Evolutionary conservation across 2,888 invertebrate species (phyloP).

Genomic region (Prionchulus punctatus): DNA sequence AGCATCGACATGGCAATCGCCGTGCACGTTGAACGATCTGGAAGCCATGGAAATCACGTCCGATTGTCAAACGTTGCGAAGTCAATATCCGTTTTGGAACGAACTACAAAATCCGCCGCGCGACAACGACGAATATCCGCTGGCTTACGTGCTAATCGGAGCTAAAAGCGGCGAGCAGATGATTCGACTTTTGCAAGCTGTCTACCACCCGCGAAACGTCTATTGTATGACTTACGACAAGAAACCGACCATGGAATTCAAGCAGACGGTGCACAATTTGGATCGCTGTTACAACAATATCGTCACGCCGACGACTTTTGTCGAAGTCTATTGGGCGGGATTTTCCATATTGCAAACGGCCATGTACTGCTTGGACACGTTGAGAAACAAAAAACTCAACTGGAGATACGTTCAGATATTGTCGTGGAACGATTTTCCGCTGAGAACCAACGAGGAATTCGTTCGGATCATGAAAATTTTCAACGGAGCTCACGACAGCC

Average conservation of each 20-base stretch:
- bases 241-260: not conserved
- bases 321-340: conserved; percentile 6
- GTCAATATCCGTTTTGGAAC: no score
- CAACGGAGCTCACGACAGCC: not conserved
- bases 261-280: not conserved
- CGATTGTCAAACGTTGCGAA: not conserved
- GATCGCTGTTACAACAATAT: not conserved
- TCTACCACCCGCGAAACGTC: conserved; percentile 8
- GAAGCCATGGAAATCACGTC: not conserved
- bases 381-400: conserved; percentile 15
- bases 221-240: conserved; percentile 9
- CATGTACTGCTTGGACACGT: conserved; percentile 1
- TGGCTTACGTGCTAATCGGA: conserved; percentile 4
- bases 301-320: not conserved
- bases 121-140: no score
- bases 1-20: not conserved
- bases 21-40: not conserved
- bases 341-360: conserved; percentile 2
- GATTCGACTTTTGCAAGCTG: not conserved
- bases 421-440: conserved; percentile 10
- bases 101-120: no score
- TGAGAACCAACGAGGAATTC: conserved; percentile 6
- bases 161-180: not conserved
- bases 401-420: conserved; percentile 8
- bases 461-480: not conserved